These are phyloP conservation scores for Manduca sexta DNA, from an alignment of 1,140 invertebrate genomes.

Conservation along the genomic window DNA sequence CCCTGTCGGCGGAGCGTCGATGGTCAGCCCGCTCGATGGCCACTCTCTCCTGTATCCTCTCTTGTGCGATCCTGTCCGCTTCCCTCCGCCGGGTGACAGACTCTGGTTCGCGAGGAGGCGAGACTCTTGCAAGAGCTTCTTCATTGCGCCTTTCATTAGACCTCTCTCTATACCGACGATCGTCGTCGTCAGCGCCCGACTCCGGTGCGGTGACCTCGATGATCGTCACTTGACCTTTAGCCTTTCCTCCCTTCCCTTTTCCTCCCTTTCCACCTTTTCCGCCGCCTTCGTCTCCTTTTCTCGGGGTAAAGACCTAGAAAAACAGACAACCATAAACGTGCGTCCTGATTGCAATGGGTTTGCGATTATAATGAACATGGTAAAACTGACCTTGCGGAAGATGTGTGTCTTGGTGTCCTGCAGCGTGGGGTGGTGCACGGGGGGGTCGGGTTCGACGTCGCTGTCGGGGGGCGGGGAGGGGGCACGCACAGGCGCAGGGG, in stretches of 20 bases:
- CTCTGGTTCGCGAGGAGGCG: slow-evolving; percentile 45
- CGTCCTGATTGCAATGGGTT: no score
- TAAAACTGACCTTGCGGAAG: slow-evolving; percentile 53
- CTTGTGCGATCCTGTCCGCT: slow-evolving; percentile 33
- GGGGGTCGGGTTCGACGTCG: slow-evolving; percentile 39
- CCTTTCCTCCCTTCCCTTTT: slow-evolving; percentile 77
- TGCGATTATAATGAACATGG: no score
- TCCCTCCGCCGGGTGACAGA: slow-evolving; percentile 37
- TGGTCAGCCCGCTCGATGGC: slow-evolving; percentile 38
- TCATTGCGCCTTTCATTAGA: slow-evolving; percentile 43
- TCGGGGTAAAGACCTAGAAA: slow-evolving; percentile 56
- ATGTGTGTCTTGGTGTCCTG: slow-evolving; percentile 57
- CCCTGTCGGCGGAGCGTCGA: slow-evolving; percentile 19
- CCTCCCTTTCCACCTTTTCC: slow-evolving; percentile 77
- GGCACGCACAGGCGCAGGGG: slow-evolving; percentile 14
- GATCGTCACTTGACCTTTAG: slow-evolving; percentile 76
- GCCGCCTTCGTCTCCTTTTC: slow-evolving; percentile 74
- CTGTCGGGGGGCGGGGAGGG: slow-evolving; percentile 20
- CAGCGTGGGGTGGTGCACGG: slow-evolving; percentile 26
- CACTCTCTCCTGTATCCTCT: slow-evolving; percentile 40
- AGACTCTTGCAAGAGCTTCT: slow-evolving; percentile 53
- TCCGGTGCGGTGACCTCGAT: slow-evolving; percentile 54
- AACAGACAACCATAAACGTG: not conserved
- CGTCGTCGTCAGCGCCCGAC: slow-evolving; percentile 39
- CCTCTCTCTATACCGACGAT: slow-evolving; percentile 34